Conservation (phyloP, 2,113 vertebrate genomes). For the Hippopotamus amphibius region DNA sequence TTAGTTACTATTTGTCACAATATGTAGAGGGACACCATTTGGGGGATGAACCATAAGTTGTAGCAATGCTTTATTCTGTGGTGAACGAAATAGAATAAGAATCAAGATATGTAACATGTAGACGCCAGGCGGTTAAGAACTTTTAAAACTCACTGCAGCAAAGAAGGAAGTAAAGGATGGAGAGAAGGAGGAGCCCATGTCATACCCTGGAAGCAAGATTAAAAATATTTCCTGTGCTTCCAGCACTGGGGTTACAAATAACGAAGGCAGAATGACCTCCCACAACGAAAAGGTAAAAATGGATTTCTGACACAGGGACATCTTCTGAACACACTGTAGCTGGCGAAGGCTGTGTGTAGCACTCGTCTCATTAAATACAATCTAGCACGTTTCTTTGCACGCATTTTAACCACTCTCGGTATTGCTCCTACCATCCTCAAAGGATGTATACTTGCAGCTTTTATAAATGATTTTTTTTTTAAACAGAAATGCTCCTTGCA, state of each 20-base stretch:
- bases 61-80: neutral
- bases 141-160: constrained; percentile 59
- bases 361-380: neutral
- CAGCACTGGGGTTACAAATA: constrained; percentile 41
- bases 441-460: constrained; percentile 23
- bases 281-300: neutral
- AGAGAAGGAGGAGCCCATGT: neutral
- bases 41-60: neutral
- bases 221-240: neutral
- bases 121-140: constrained; percentile 24
- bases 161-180: constrained; percentile 34
- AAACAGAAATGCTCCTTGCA: constrained; percentile 60
- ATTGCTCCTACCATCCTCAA: neutral
- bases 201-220: constrained; percentile 42
- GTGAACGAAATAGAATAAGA: neutral
- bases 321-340: neutral
- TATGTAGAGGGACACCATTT: neutral
- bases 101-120: constrained; percentile 34
- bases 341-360: neutral
- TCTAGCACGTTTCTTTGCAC: neutral
- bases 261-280: constrained; percentile 19
- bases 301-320: neutral
- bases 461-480: constrained; percentile 22
- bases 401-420: neutral
- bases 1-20: neutral